Evolutionary conservation across 2,797 vertebrate species (phyloP).

Genomic region (Platyrinchus mystaceus): DNA sequence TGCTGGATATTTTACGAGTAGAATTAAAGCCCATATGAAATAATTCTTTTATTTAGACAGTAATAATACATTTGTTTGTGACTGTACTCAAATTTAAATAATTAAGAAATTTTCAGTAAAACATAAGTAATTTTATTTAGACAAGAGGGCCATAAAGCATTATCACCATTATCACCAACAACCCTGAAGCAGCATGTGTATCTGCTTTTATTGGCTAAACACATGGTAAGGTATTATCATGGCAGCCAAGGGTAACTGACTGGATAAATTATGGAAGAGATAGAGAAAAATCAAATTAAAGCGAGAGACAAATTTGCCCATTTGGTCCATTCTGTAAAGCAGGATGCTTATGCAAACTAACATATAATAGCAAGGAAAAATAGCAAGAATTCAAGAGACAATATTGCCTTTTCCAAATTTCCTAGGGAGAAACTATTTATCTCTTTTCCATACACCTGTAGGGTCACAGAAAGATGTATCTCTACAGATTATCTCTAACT

Average conservation of each 20-base stretch:
- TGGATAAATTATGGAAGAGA: not conserved
- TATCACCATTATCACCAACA: not conserved
- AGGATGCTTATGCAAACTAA: conserved; percentile 49
- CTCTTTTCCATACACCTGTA: not conserved
- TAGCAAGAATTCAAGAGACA: conserved; percentile 68
- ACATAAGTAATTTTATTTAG: not conserved
- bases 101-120: not conserved
- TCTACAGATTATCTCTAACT: not conserved
- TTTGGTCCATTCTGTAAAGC: conserved; percentile 45
- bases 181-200: not conserved
- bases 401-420: not conserved
- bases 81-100: not conserved
- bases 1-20: not conserved
- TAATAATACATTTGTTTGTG: not conserved
- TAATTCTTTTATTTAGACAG: not conserved
- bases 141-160: not conserved
- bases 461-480: not conserved
- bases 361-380: conserved; percentile 56
- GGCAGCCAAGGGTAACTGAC: not conserved
- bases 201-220: not conserved
- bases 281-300: conserved; percentile 36
- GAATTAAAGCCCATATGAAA: not conserved
- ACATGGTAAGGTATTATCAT: not conserved
- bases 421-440: not conserved
- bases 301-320: not conserved